These are phyloP conservation scores for Melanotaenia boesemani DNA, from an alignment of 2,797 vertebrate species.

Conservation along the genomic window DNA sequence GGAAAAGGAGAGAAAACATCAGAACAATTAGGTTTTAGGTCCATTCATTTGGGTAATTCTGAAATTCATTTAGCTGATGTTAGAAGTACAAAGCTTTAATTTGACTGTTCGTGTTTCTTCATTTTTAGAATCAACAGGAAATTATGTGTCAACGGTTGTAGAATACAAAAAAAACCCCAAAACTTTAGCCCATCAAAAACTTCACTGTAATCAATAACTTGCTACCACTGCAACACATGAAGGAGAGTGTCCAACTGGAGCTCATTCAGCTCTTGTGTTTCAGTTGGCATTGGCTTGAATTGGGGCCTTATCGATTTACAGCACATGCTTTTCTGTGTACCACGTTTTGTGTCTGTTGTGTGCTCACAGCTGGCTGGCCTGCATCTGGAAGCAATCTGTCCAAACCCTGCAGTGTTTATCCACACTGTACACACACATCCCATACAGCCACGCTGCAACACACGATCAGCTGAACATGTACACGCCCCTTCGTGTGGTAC, in stretches of 20 bases:
- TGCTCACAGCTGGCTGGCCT: not conserved
- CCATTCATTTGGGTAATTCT: not conserved
- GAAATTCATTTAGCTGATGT: not conserved
- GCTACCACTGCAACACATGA: not conserved
- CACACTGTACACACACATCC: not conserved
- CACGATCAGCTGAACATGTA: not conserved
- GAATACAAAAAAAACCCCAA: too few relatives aligned
- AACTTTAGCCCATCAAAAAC: not conserved
- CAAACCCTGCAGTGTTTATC: not conserved
- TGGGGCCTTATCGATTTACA: constrained; percentile 1
- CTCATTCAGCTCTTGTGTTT: not conserved
- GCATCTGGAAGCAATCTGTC: constrained; percentile 20
- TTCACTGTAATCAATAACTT: not conserved
- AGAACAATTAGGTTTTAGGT: not conserved
- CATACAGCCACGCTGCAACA: not conserved
- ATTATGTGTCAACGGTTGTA: not conserved
- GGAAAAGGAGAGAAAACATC: not conserved
- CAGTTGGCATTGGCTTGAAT: not conserved
- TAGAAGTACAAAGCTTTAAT: not conserved
- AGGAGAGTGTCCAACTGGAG: too few relatives aligned
- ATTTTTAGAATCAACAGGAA: not conserved
- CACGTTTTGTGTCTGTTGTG: not conserved
- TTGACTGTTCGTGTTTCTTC: not conserved
- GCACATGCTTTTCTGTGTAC: not conserved
- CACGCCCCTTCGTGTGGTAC: not conserved